Base-by-base conservation (phyloP, 64 coral and sea anemone species). In the Catalaphyllia jardinei region DNA sequence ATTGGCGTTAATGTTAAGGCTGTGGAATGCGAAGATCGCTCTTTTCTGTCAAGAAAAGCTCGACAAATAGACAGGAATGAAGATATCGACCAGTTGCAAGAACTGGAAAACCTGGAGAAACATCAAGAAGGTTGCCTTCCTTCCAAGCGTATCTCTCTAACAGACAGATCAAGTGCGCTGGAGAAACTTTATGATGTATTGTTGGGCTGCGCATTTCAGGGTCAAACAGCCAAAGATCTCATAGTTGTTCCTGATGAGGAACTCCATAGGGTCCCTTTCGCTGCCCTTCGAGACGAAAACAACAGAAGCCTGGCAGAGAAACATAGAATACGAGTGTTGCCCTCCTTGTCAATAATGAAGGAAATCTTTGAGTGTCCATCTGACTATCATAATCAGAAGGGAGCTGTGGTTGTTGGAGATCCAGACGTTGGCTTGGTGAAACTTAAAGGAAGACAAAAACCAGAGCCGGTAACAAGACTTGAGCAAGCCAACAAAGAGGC, bases 321-420 rank as follows among this genome's bases (percentile, higher is more conserved):
- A 78, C 76, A 87, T 12, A 50, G 91, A 57, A 87, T 92, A 22
- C 39, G 91, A 33, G 24, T 87, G 52, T 63, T 76, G 1, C 91
- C 91, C 19, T 92, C 91, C 27, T 72, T 92, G 13, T 71, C 91
- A 79, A 71, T 69, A 22, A 72, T 92, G 29, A 92, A 87, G 57
- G 31, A 35, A 13, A 69, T 86, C 76, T n/a, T 79, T 79, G 83
- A 92, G 39, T 72, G 74, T 79, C 62, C 82, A 80, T 7, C 72
- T n/a, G 63, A 92, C 18, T 92, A 71, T 57, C 83, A 92, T 52
- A 79, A 52, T 42, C 60, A 79, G 29, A 89, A 28, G 42, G 87
- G 73, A 39, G 87, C 59, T 62, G 35, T 89, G 20, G 17, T 89
- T 62, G 87, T 89, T 79, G 87, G 87, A 20, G 64, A 79, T 79